These are phyloP conservation scores for Synergus itoensis DNA, from an alignment of 2,888 invertebrate species.

Conservation along the genomic window DNA sequence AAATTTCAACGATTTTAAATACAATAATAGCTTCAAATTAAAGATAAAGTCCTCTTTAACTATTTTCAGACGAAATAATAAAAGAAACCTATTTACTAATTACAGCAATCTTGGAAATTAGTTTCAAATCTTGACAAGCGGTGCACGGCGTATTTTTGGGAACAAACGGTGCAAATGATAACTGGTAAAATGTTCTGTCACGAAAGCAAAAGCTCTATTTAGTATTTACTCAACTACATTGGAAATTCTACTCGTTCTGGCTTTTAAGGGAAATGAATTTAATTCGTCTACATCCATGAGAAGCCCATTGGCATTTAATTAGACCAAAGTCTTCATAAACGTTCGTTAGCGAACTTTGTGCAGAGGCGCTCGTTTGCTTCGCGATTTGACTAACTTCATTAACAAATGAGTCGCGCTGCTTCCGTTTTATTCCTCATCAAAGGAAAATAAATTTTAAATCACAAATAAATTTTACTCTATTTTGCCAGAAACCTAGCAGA, in stretches of 20 bases:
- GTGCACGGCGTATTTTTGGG: neutral
- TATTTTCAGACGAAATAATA: neutral
- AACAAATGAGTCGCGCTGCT: slow-evolving; percentile 35
- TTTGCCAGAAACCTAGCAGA: neutral
- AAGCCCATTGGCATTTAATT: slow-evolving; percentile 19
- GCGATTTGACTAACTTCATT: slow-evolving; percentile 51
- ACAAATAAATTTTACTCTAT: slow-evolving; percentile 19
- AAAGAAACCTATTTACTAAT: neutral
- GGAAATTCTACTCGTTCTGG: slow-evolving; percentile 2
- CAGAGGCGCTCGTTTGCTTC: slow-evolving; percentile 40
- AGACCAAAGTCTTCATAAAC: slow-evolving; percentile 48
- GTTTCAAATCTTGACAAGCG: neutral
- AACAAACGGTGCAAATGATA: slow-evolving; percentile 13
- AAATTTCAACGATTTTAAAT: neutral
- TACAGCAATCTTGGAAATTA: neutral
- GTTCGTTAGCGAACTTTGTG: slow-evolving; percentile 52
- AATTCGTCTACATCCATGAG: slow-evolving; percentile 28
- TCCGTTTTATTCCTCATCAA: slow-evolving; percentile 26
- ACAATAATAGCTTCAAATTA: neutral
- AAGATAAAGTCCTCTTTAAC: too few relatives aligned
- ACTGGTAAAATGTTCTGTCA: neutral
- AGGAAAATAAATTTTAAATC: too few relatives aligned
- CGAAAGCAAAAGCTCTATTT: slow-evolving; percentile 9
- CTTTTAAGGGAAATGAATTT: slow-evolving; percentile 10
- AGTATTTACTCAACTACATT: slow-evolving; percentile 12